These are phyloP conservation scores for Ophioderma brevispina DNA, from an alignment of 35 echinoderm and acorn worm genomes.

Conservation along the genomic window DNA sequence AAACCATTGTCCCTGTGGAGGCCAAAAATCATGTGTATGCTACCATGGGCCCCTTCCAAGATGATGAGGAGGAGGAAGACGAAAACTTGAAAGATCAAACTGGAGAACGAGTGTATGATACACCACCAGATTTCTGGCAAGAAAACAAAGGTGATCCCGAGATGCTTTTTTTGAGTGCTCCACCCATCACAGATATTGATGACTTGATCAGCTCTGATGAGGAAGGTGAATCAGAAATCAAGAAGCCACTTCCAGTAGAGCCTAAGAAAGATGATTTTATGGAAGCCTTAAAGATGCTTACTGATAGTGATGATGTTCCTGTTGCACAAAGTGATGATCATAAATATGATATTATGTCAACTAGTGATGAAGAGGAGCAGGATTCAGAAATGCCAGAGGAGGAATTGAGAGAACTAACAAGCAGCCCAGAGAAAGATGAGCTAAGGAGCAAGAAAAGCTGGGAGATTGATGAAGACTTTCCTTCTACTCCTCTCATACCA, in stretches of 20 bases:
- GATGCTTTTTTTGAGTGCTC: conserved; percentile 10
- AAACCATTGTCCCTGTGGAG: background rate
- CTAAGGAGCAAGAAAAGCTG: background rate
- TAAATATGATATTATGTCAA: conserved; percentile 34
- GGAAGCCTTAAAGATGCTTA: no score
- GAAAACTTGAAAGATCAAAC: background rate
- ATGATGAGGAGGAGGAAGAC: background rate
- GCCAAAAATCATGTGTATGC: background rate
- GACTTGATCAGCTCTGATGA: conserved; percentile 56
- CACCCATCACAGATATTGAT: conserved; percentile 80
- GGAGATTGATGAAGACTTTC: background rate
- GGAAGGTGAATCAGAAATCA: conserved; percentile 1
- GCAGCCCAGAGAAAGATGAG: background rate
- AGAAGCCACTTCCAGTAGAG: conserved; percentile 56
- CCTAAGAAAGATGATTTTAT: no score
- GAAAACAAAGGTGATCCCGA: conserved; percentile 22
- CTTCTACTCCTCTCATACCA: background rate
- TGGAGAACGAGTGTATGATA: conserved; percentile 31
- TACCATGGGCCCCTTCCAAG: background rate
- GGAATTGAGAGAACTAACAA: background rate
- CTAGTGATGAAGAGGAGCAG: conserved; percentile 41
- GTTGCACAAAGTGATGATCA: background rate
- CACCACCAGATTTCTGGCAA: conserved; percentile 21
- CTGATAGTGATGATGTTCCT: background rate
- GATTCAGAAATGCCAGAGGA: background rate